Evolutionary conservation across 2,797 vertebrate genomes (phyloP).

Genomic region (Hephaestus fuliginosus): DNA sequence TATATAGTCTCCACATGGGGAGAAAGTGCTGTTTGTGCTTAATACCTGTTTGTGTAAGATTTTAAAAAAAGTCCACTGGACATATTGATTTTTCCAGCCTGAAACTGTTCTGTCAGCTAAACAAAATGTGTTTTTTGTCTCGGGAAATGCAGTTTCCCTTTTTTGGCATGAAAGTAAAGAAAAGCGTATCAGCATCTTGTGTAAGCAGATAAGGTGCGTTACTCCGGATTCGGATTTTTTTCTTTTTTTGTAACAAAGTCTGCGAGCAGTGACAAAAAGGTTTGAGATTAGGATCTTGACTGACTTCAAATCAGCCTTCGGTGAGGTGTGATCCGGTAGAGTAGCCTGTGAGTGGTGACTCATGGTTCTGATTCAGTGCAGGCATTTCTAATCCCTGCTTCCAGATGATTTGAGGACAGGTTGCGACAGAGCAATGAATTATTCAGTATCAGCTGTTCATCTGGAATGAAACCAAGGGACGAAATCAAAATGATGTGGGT

Average conservation of each 20-base stretch:
- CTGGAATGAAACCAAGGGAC: constrained; percentile 66
- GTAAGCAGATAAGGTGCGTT: neutral
- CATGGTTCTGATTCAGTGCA: constrained; percentile 50
- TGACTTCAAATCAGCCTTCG: constrained; percentile 28
- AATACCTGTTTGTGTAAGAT: constrained; percentile 14
- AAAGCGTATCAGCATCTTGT: neutral
- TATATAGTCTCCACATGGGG: constrained; percentile 27
- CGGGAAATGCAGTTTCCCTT: constrained; percentile 3
- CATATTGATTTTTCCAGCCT: constrained; percentile 15
- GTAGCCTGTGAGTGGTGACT: constrained; percentile 40
- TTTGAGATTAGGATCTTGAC: constrained; percentile 28
- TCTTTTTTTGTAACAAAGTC: neutral
- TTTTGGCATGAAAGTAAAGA: neutral
- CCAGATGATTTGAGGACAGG: constrained; percentile 64
- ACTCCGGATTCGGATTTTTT: neutral
- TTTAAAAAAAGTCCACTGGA: neutral
- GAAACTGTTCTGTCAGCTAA: constrained; percentile 4
- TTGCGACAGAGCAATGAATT: constrained; percentile 65
- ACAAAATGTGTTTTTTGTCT: neutral
- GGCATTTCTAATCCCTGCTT: constrained; percentile 57
- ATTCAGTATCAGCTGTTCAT: constrained; percentile 71
- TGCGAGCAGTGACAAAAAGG: constrained; percentile 12
- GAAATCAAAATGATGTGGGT: constrained; percentile 53
- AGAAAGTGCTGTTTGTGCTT: constrained; percentile 21
- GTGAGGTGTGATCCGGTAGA: constrained; percentile 12